Conservation (phyloP, 2,113 vertebrate genomes). For the Pygoscelis antarcticus region DNA sequence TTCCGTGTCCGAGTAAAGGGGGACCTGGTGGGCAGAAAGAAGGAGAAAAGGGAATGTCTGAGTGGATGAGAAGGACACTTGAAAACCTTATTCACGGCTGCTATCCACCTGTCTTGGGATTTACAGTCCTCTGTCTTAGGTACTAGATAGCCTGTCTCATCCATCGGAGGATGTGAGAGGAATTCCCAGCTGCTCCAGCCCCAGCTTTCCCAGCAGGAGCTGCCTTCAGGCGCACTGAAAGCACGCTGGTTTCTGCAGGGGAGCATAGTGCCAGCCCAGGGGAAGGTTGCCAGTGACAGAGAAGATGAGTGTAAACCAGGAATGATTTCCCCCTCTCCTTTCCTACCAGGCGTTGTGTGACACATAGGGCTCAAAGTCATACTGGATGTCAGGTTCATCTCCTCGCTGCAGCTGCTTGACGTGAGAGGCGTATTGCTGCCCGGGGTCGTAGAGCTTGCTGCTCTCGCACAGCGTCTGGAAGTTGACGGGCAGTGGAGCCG, state of each 20-base stretch:
- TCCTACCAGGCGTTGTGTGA: conserved; percentile 68
- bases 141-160: fast-evolving
- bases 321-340: fast-evolving
- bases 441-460: conserved; percentile 94
- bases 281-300: background rate
- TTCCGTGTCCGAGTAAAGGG: conserved; percentile 75
- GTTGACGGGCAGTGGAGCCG: conserved; percentile 87
- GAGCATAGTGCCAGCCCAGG: background rate
- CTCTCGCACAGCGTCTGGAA: conserved; percentile 97
- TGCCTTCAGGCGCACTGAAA: background rate
- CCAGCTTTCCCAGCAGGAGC: background rate
- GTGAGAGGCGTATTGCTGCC: conserved; percentile 90
- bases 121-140: too few relatives aligned
- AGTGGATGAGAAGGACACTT: background rate
- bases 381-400: conserved; percentile 80
- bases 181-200: background rate
- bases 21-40: conserved; percentile 59
- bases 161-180: fast-evolving
- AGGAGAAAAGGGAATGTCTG: background rate
- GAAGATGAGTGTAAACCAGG: fast-evolving
- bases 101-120: fast-evolving
- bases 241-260: background rate
- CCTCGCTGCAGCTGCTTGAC: conserved; percentile 87
- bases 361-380: conserved; percentile 87
- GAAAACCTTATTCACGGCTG: background rate